Percentiles rank a stretch among this genome's conserved stretches.
phyloP scores from a whole-genome alignment of 2,113 vertebrate genomes.

The human (Homo sapiens) region GRCh38 chr1:66536501-66537000 shows the following conservation, averaged over 20 bases:
- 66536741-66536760: neutral
- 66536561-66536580: neutral
- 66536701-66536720: neutral
- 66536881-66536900: neutral
- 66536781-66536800: neutral
- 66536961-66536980: neutral
- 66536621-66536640: neutral
- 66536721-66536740: neutral
- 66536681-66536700: neutral
- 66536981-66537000: neutral
- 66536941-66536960: conserved; percentile 6
- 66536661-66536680: neutral
- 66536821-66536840: neutral
- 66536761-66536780: neutral
- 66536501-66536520: neutral
- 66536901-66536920: conserved; percentile 27
- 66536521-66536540: conserved; percentile 7
- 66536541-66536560: conserved; percentile 13
- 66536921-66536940: neutral
- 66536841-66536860: neutral
- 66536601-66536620: neutral
- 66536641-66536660: neutral
- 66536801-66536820: neutral
- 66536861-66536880: neutral
- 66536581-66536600: neutral